Conservation (phyloP, 2,113 vertebrate genomes). For the Seriola rivoliana region DNA sequence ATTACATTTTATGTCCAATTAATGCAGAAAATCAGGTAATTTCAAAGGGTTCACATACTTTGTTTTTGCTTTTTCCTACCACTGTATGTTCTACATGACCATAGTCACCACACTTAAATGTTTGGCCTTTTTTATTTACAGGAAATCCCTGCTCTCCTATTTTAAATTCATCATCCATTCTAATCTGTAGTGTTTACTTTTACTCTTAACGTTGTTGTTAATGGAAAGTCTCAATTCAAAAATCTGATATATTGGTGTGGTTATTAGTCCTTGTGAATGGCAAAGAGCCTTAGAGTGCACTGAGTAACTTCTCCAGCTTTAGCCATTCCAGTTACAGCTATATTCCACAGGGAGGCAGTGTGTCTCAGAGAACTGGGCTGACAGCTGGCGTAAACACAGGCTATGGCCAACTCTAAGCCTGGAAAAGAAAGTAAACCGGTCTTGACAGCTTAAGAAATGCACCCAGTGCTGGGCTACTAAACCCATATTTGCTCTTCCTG, state of each 20-base stretch:
- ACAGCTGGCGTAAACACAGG: conserved; percentile 51
- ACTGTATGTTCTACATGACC: neutral
- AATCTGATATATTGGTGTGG: neutral
- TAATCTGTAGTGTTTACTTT: too few species aligned
- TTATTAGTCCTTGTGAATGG: neutral
- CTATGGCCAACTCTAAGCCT: conserved; percentile 35
- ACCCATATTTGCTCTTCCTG: conserved; percentile 18
- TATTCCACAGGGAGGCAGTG: conserved; percentile 66
- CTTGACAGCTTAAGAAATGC: conserved; percentile 24
- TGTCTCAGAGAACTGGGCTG: conserved; percentile 43
- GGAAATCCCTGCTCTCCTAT: neutral
- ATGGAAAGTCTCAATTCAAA: neutral
- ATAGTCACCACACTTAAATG: neutral
- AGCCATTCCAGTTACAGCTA: conserved; percentile 8
- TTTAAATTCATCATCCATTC: too few species aligned
- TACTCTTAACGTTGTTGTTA: neutral
- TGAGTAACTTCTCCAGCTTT: neutral
- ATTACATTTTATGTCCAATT: too few species aligned
- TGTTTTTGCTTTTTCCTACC: neutral
- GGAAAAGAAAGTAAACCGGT: conserved; percentile 20
- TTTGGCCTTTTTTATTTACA: neutral
- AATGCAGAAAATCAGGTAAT: too few species aligned
- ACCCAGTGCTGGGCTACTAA: conserved; percentile 19
- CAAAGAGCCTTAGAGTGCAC: too few species aligned
- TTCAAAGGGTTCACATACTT: neutral